phyloP scores from a whole-genome alignment of 2,797 vertebrate species.

The Danio choprae region DNA sequence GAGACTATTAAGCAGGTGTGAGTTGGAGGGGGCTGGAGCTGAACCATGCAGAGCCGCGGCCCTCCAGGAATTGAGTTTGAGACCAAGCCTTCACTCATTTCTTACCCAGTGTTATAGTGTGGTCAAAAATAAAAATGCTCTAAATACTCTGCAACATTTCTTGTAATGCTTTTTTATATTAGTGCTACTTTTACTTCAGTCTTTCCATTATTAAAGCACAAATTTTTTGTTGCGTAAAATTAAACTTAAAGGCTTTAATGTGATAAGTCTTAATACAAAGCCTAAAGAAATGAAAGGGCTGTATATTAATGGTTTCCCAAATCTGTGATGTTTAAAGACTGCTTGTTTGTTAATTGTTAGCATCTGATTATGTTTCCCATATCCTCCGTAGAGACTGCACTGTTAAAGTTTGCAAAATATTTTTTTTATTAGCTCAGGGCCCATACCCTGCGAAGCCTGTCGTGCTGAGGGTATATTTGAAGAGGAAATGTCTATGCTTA shows the following conservation, averaged over 20 bases:
- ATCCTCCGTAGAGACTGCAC: background rate
- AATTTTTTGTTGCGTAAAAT: background rate
- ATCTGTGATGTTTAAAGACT: background rate
- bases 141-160: background rate
- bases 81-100: no score
- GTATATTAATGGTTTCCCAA: background rate
- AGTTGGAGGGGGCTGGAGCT: no score
- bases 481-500: constrained; percentile 88
- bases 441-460: constrained; percentile 92
- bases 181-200: constrained; percentile 20
- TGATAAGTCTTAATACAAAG: background rate
- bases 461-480: constrained; percentile 95
- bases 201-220: constrained; percentile 11
- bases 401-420: background rate
- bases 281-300: background rate
- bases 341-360: background rate
- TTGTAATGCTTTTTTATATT: constrained; percentile 3
- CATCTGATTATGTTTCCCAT: background rate
- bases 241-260: background rate
- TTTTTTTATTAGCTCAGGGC: constrained; percentile 81
- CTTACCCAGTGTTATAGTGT: no score
- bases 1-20: no score
- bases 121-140: no score
- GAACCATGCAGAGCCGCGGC: no score
- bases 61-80: no score